Evolutionary conservation across 1,140 invertebrate species (phyloP), one percentile per base, ranked within the genome.

Genomic region (Glomeris maerens): DNA sequence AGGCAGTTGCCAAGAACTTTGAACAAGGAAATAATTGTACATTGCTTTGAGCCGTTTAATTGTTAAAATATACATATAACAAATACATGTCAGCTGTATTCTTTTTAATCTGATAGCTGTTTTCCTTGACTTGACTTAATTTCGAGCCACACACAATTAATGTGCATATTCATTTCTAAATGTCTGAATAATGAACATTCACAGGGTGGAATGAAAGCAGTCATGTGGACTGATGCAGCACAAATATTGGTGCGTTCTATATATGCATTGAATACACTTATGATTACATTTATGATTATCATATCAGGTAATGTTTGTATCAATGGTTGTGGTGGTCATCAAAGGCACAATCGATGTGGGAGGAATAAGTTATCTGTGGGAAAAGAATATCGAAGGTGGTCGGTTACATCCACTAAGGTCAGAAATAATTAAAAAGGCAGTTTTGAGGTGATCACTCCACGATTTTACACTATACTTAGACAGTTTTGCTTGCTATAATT

Each of bases 121-220:
- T 17, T 25, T 14, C 10, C 17, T 42, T 2, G 27, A n/a, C 2
- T 2, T 13, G 3, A 39, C 10, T 23, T 3, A 4, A 14, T 28
- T 52, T 31, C 52, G n/a, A 54, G 40, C 44, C 59, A 58, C 36
- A 28, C 50, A 7, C 56, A 54, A 2, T 2, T 59, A 23, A 47
- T 59, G 4, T 48, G 52, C 25, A 26, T 49, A 45, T 36, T 39
- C 21, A 26, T 48, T 53, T 52, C 49, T 52, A n/a, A n/a, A n/a
- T n/a, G n/a, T n/a, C n/a, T n/a, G n/a, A n/a, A n/a, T n/a, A n/a
- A n/a, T 47, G 45, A 53, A 45, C 47, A 55, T 57, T 59, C 45
- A 21, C 42, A 72, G 71, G 71, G 70, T 22, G 69, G 71, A 2
- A 62, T 72, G 55, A 71, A 73, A 57, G 70, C 70, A 3, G 69